Evolutionary conservation across 2,797 vertebrate species (phyloP).

Genomic region (Etheostoma perlongum): DNA sequence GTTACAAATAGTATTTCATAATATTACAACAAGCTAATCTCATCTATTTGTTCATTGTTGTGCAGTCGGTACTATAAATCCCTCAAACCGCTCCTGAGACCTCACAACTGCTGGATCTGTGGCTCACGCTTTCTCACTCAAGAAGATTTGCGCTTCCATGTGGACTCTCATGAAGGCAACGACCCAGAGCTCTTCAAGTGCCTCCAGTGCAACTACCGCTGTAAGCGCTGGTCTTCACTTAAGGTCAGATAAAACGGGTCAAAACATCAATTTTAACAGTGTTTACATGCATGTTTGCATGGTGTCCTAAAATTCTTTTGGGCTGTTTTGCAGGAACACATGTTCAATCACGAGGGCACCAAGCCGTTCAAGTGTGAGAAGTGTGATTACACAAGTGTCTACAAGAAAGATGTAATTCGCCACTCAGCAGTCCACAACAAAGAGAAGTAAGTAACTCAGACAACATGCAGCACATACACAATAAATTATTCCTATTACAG

Average conservation of each 20-base stretch:
- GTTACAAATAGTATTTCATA: background rate
- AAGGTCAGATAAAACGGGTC: conserved; percentile 84
- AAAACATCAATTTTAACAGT: background rate
- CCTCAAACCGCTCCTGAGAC: conserved; percentile 92
- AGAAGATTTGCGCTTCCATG: conserved; percentile 94
- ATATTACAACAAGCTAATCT: background rate
- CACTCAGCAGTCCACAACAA: conserved; percentile 94
- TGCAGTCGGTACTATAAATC: conserved; percentile 92
- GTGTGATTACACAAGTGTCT: conserved; percentile 96
- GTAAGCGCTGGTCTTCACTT: conserved; percentile 98
- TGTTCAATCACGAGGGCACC: conserved; percentile 97
- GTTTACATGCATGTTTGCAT: background rate
- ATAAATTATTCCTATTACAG: background rate
- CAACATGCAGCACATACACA: background rate
- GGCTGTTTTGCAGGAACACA: conserved; percentile 90
- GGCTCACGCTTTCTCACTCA: conserved; percentile 97
- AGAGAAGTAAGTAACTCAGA: conserved; percentile 87
- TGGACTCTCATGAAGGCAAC: conserved; percentile 93
- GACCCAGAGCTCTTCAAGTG: conserved; percentile 97
- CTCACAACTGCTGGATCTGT: conserved; percentile 96
- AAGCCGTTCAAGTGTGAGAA: conserved; percentile 98
- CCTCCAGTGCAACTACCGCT: conserved; percentile 97
- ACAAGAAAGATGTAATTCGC: conserved; percentile 95
- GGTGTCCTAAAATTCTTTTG: background rate
- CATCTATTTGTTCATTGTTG: conserved; percentile 4